Evolutionary conservation across 2,797 vertebrate species (phyloP), one percentile per base, ranked within the genome.

Genomic region (Tarsius wallacei): DNA sequence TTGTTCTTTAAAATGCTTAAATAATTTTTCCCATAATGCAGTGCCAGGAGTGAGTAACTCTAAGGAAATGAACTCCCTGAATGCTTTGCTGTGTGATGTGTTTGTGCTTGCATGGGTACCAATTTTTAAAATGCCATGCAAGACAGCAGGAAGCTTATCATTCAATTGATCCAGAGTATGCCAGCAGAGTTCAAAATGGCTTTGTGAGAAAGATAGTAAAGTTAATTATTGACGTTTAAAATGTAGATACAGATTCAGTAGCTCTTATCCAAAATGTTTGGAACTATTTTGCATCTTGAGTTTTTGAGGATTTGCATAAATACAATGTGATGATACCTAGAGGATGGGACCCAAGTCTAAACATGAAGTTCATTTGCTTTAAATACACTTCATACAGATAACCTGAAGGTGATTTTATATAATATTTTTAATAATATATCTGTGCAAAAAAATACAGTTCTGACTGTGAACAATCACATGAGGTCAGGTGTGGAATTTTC

Each of bases 1-100:
- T n/a, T n/a, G n/a, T n/a, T n/a, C 96, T 85, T 90, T 88, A 88
- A 80, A 87, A 88, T 68, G 81, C 24, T 93, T 85, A 92, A 94
- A 88, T 86, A 82, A 86, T 86, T 87, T 80, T 90, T 36, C 64
- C 82, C 59, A 71, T 33, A 53, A 90, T 53, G 61, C 51, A 76
- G 31, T 11, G 59, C 81, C 94, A 98, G 74, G 83, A 93, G 59
- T 84, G 82, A 88, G n/a, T 91, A 87, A 95, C 53, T 31, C 47
- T 64, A 89, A 93, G 93, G 80, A 92, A 81, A 97, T 55, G 28
- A 95, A 57, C 28, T 80, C 47, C 47, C 12, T 1, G 26, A 88
- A 81, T 73, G 59, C 31, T 83, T 61, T 26, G 9, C 42, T 2
- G 0, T 31, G 24, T 22, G 22, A 13, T 33, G 11, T 87, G 22